A percentile compares a stretch with the other conserved stretches of the same genome.
phyloP scores from a whole-genome alignment of 2,888 invertebrate species.

The Trichogramma dendrolimi region DNA sequence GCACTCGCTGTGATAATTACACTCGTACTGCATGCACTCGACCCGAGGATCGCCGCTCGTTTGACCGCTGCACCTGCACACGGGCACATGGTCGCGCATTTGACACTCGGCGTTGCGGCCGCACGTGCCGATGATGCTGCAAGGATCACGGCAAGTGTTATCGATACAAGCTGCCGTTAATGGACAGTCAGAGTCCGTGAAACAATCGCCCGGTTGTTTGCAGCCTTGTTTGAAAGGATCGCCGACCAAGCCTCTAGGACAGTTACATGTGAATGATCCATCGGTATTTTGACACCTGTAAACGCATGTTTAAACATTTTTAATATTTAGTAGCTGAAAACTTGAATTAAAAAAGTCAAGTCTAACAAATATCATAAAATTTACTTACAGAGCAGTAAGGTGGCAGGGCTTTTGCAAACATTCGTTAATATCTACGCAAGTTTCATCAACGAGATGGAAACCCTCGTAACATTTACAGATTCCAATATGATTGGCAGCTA shows the following conservation, averaged over 20 bases:
- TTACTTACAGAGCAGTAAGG: conserved; percentile 61
- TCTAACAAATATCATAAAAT: neutral
- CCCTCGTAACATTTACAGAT: conserved; percentile 74
- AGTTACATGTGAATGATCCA: conserved; percentile 74
- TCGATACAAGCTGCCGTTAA: conserved; percentile 70
- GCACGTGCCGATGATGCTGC: conserved; percentile 64
- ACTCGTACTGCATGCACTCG: conserved; percentile 72
- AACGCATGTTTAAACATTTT: conserved; percentile 19
- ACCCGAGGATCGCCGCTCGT: conserved; percentile 69
- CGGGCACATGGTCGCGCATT: conserved; percentile 65
- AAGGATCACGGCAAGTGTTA: conserved; percentile 74
- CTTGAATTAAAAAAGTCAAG: neutral
- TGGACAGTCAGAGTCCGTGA: conserved; percentile 75
- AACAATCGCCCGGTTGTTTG: conserved; percentile 77
- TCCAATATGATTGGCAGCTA: conserved; percentile 67
- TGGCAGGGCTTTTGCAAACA: conserved; percentile 77
- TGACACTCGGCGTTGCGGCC: conserved; percentile 74
- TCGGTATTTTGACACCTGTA: conserved; percentile 70
- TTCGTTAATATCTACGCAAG: conserved; percentile 78
- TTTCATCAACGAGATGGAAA: conserved; percentile 63
- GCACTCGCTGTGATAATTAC: conserved; percentile 75
- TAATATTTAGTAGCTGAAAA: conserved; percentile 3
- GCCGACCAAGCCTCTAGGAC: conserved; percentile 74
- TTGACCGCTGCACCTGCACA: conserved; percentile 71
- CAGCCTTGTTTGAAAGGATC: conserved; percentile 73